Base-by-base conservation (phyloP, 2,113 vertebrate species). In the Pogona vitticeps region DNA sequence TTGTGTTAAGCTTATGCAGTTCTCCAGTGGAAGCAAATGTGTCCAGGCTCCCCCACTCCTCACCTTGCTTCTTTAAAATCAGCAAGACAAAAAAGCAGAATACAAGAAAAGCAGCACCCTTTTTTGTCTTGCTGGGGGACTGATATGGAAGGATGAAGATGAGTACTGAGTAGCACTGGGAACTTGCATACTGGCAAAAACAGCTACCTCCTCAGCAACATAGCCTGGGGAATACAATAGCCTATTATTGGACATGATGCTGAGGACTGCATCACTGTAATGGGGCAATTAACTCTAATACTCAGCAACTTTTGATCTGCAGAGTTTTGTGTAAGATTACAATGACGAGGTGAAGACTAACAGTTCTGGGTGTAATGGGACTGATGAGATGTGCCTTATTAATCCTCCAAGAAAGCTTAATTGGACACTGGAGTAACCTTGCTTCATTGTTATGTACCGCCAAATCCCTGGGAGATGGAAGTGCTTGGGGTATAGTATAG, bases 331-430 rank as follows among this genome's bases (percentile, higher is more conserved):
- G 94, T 91, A 89, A 94, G 93, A 96, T 95, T 94, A 94, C 79
- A 91, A 88, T 73, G 88, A 92, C 94, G 94, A 96, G 90, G 90
- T 94, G 86, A 94, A 95, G 95, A 96, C 94, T 95, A 97, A 94
- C 91, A 95, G 92, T 93, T 94, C 92, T 93, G 90, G 86, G 93
- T 95, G 71, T 88, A 82, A 46, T 65, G 80, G 56, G 78, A 86
- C 89, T 96, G 94, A 96, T 93, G 94, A 94, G 91, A 95, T 94
- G 93, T 92, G 94, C 95, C 87, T 96, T 97, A 94, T 94, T 94
- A 97, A 96, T 96, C 95, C 92, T 91, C 91, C 90, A 94, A 95
- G 92, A 94, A 95, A 94, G 79, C 93, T 93, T 96, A 96, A 97
- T 96, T 96, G 95, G 94, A 94, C 95, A 91, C 88, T 72, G 40